A percentile compares a stretch with the other conserved stretches of the same genome.
Evolutionary conservation across 2,797 vertebrate genomes (phyloP).

Genomic region (Pachyuromys duprasi): DNA sequence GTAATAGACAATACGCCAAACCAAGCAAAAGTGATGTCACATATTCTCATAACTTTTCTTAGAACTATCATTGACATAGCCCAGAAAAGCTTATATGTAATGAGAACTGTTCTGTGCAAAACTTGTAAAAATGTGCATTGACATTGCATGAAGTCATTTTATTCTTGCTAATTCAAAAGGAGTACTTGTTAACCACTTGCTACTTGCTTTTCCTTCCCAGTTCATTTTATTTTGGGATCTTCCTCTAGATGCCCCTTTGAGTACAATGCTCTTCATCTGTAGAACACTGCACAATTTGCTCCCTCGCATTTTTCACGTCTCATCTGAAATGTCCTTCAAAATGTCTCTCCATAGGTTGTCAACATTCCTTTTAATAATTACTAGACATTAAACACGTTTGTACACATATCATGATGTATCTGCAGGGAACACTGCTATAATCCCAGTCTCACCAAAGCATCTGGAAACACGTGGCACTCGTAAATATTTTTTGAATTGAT

Average conservation of each 20-base stretch:
- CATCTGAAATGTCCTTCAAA: background rate
- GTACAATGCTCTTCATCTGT: background rate
- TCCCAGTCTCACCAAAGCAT: background rate
- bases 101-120: background rate
- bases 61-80: background rate
- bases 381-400: background rate
- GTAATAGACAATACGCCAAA: background rate
- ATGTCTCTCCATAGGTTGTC: background rate
- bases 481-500: background rate
- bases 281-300: background rate
- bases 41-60: slow-evolving; percentile 30
- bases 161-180: background rate
- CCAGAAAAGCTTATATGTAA: background rate
- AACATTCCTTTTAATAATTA: background rate
- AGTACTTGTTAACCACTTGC: background rate
- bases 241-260: background rate
- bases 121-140: background rate
- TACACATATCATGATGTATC: background rate
- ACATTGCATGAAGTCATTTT: background rate
- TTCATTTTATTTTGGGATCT: background rate
- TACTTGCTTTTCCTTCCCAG: background rate
- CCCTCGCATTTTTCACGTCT: background rate
- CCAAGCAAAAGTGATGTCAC: slow-evolving; percentile 10
- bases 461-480: background rate
- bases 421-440: background rate